Percentiles rank a stretch among this genome's conserved stretches.
Conservation (phyloP, 2,797 vertebrate species). For the Myiotriccus ornatus region DNA sequence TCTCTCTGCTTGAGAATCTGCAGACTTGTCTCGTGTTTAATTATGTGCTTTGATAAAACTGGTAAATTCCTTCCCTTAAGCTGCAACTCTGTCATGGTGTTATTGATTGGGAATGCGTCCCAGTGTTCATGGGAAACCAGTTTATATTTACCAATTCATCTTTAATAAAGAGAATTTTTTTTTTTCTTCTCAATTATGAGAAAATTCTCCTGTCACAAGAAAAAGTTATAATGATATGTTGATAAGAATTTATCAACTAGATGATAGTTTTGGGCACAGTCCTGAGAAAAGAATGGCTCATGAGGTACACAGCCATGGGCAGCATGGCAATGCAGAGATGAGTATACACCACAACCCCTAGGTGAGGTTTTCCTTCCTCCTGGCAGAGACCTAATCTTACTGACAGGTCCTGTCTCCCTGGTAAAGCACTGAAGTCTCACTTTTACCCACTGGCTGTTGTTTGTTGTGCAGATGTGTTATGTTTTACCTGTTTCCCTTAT, state of each 20-base stretch:
- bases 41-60: neutral
- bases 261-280: neutral
- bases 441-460: neutral
- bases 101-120: neutral
- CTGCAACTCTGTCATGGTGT: neutral
- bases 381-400: neutral
- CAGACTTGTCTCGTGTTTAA: neutral
- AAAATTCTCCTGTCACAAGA: neutral
- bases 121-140: neutral
- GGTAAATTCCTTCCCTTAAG: slow-evolving; percentile 8
- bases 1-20: neutral
- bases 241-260: neutral
- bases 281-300: neutral
- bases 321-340: neutral
- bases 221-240: neutral
- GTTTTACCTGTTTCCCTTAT: neutral
- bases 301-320: neutral
- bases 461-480: neutral
- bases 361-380: neutral
- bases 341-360: neutral
- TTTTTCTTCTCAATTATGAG: neutral
- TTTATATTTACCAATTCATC: neutral
- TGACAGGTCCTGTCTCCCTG: neutral
- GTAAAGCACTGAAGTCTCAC: neutral
- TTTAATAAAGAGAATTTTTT: neutral